Evolutionary conservation across 1,140 invertebrate species (phyloP), one percentile per base, ranked within the genome.

Genomic region (Diachasmimorpha longicaudata): DNA sequence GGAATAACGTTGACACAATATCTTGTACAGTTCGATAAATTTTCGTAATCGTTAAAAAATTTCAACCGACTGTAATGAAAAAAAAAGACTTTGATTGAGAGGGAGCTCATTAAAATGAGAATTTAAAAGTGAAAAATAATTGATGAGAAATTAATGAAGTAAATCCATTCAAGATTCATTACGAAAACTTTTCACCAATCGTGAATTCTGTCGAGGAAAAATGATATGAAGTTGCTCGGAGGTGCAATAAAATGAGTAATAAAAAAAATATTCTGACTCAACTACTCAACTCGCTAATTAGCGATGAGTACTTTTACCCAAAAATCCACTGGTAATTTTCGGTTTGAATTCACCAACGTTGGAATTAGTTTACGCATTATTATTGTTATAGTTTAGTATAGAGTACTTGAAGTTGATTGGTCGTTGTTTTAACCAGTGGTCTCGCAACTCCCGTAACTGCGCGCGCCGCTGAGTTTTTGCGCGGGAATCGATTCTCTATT

Each of bases 401-500:
- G 16, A 63, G 19, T 8, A 55, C 23, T 63, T 31, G 23, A 63
- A 63, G 21, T 63, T 63, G 58, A 63, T 63, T 63, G 21, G 58
- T 13, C n/a, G 23, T 52, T 52, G 58, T 63, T 63, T 25, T 63
- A 63, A 25, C 23, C 48, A 19, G n/a, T 52, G 48, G 48, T 52
- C 48, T 52, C 48, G 3, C n/a, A 31, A 42, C 39, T 42, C 39
- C 13, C 39, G 14, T 52, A 19, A 19, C 14, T 52, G 48, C 58
- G 58, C 58, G 58, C 58, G 58, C 58, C 3, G 11, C 58, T 4
- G 21, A 63, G 66, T 82, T 82, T 82, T 82, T 82, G 80, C 81
- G 81, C 81, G 81, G 77, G 79, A 80, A 82, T 82, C 81, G 81
- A 82, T 82, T 79, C 77, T 11, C 72, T 73, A 77, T 81, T 77